Evolutionary conservation across 2,797 vertebrate species (phyloP).

Genomic region (Tauraco hartlaubi): DNA sequence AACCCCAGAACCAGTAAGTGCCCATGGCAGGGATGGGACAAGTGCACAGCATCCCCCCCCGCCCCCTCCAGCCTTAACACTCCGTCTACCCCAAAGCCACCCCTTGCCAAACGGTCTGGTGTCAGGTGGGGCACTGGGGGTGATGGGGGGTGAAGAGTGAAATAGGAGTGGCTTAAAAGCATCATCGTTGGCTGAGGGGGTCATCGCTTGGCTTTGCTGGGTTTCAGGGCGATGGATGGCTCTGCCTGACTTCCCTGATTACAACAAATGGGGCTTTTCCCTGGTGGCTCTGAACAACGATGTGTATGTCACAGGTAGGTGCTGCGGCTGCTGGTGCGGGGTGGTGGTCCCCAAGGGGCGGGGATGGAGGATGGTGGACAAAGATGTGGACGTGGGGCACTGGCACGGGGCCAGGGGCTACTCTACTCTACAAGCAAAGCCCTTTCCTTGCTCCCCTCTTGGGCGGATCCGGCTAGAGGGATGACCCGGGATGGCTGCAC

Average conservation of each 20-base stretch:
- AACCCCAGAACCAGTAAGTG: conserved; percentile 90
- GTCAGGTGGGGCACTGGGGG: neutral
- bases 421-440: neutral
- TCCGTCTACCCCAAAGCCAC: neutral
- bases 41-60: no score
- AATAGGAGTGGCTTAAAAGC: neutral
- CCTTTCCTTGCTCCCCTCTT: neutral
- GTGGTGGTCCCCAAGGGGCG: neutral
- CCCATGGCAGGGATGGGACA: neutral
- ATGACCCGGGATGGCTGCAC: neutral
- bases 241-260: conserved; percentile 94
- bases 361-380: neutral
- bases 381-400: fast-evolving
- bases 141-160: neutral
- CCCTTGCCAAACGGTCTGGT: neutral
- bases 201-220: neutral
- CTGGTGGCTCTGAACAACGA: conserved; percentile 91
- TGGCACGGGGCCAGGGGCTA: neutral
- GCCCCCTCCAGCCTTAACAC: neutral
- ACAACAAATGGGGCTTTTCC: conserved; percentile 98
- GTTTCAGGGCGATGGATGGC: conserved; percentile 88
- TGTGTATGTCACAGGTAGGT: conserved; percentile 94
- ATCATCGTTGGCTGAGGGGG: neutral
- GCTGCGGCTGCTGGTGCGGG: neutral
- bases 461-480: fast-evolving